phyloP scores from a whole-genome alignment of 2,888 invertebrate species.

The Acanthosepion esculentum region DNA sequence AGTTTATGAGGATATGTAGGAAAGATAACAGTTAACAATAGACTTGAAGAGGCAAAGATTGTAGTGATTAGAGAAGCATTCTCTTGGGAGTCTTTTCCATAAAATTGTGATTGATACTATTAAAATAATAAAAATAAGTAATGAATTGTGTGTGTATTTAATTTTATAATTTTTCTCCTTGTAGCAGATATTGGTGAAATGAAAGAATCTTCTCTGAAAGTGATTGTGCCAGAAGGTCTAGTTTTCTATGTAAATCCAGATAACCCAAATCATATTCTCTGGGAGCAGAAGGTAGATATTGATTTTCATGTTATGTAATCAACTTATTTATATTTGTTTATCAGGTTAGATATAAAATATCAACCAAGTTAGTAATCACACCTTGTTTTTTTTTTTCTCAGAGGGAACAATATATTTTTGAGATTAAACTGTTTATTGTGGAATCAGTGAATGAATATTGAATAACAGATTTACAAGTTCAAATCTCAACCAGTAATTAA shows the following conservation, averaged over 20 bases:
- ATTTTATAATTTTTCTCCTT: neutral
- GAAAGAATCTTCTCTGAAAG: slow-evolving; percentile 57
- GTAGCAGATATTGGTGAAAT: slow-evolving; percentile 37
- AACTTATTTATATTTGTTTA: neutral
- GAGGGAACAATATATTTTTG: neutral
- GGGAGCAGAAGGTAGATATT: slow-evolving; percentile 83
- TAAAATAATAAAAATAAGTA: neutral
- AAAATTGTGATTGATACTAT: neutral
- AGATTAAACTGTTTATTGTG: too few species aligned
- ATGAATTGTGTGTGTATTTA: neutral
- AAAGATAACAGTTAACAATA: too few species aligned
- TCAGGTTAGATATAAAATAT: neutral
- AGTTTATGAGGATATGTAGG: too few species aligned
- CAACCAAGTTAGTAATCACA: neutral
- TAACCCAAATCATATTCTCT: slow-evolving; percentile 79
- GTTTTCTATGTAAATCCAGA: slow-evolving; percentile 81
- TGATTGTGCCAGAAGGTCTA: slow-evolving; percentile 81
- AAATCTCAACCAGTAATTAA: too few species aligned
- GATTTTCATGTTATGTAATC: neutral
- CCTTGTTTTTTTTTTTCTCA: neutral
- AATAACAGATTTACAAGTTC: too few species aligned
- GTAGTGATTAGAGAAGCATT: too few species aligned
- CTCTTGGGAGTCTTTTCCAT: neutral
- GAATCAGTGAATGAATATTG: too few species aligned
- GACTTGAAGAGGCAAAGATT: too few species aligned